Percentiles rank a stretch among this genome's conserved stretches.
These are phyloP conservation scores for Chelonia mydas DNA, from an alignment of 2,797 vertebrate species.

Conservation along the genomic window DNA sequence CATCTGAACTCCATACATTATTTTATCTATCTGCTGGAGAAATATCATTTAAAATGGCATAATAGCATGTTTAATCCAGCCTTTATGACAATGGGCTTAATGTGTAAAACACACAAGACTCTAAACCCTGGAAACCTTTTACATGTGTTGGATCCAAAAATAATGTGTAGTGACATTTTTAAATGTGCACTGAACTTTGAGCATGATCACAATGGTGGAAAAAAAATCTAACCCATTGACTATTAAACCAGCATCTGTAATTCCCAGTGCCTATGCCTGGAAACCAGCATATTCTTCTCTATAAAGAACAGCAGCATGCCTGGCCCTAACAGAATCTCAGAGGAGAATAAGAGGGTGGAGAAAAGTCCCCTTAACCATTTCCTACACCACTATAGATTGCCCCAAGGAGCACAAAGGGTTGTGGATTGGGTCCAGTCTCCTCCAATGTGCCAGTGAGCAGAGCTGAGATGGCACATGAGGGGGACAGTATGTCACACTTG, in stretches of 20 bases:
- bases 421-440: neutral
- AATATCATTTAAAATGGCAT: neutral
- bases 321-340: neutral
- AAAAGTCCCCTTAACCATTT: neutral
- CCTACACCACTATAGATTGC: neutral
- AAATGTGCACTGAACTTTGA: neutral
- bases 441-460: neutral
- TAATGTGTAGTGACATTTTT: neutral
- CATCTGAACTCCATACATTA: neutral
- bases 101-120: neutral
- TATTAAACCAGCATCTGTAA: neutral
- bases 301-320: neutral
- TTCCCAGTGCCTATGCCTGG: neutral
- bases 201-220: neutral
- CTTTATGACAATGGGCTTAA: neutral
- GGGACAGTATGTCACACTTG: neutral
- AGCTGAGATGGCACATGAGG: neutral
- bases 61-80: neutral
- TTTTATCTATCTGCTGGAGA: neutral
- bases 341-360: neutral
- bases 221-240: neutral
- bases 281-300: neutral
- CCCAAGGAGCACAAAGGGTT: neutral
- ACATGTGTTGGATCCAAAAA: neutral
- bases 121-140: neutral